A percentile compares a stretch with the other conserved stretches of the same genome.
These are phyloP conservation scores for Microvelia longipes DNA, from an alignment of 1,140 invertebrate species.

Conservation along the genomic window DNA sequence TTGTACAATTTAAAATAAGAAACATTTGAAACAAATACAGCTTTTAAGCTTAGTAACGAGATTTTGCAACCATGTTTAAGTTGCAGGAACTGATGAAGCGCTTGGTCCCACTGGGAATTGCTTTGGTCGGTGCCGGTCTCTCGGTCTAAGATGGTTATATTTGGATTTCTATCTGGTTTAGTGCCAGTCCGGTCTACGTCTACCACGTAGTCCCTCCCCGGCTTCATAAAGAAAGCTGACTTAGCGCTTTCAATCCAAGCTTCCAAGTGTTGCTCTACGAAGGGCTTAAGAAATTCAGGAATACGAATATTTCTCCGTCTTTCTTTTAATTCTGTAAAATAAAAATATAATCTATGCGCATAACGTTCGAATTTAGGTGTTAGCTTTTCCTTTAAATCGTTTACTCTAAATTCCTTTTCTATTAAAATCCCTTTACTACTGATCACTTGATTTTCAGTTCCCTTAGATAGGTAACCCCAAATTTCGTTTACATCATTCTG, in stretches of 20 bases:
- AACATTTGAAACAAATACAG: slow-evolving; percentile 31
- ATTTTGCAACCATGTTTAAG: slow-evolving; percentile 31
- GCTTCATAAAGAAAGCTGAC: slow-evolving; percentile 15
- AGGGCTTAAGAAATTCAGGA: slow-evolving; percentile 19
- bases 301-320: not conserved
- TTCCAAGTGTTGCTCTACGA: slow-evolving; percentile 20
- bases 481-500: not conserved
- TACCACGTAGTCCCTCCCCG: slow-evolving; percentile 21
- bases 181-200: slow-evolving; percentile 22
- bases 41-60: slow-evolving; percentile 27
- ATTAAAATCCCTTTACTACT: not conserved
- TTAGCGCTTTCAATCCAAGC: slow-evolving; percentile 23
- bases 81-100: slow-evolving; percentile 31
- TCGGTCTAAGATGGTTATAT: slow-evolving; percentile 27
- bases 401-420: not conserved
- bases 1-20: slow-evolving; percentile 28
- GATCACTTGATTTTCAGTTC: not conserved
- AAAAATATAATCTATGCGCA: not conserved
- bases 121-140: slow-evolving; percentile 30
- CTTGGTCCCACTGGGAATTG: slow-evolving; percentile 30
- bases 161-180: slow-evolving; percentile 21
- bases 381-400: not conserved
- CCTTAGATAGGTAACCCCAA: not conserved
- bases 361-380: not conserved
- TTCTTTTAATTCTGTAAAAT: not conserved